Evolutionary conservation across 1,140 invertebrate genomes (phyloP), one percentile per base, ranked within the genome.

Genomic region (Araneus ventricosus): DNA sequence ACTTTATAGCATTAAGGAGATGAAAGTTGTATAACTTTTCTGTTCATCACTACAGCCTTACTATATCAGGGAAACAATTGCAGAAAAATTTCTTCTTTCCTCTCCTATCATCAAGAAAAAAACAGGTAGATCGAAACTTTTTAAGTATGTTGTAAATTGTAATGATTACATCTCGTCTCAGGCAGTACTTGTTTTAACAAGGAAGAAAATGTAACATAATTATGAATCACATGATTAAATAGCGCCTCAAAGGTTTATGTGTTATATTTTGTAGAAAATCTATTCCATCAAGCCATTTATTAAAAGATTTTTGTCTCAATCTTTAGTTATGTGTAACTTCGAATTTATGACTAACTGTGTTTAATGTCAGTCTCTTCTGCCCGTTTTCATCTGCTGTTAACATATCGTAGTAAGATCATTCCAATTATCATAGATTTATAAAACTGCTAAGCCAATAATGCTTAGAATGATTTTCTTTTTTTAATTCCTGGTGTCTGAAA

Each of bases 381-480:
- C 79, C 30, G 61, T 61, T 90, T 91, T 91, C 80, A 91, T 82
- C 75, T 30, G 57, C 89, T 84, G 45, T 84, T n/a, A 67, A 91
- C 89, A 91, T 90, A 90, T 91, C 75, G 89, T 91, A 84, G 89
- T 84, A 45, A 59, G 61, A 91, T 91, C 89, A 91, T 91, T 91
- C 89, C 89, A 91, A 39, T 45, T 57, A 91, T 90, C 52, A 90
- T 91, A 82, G 24, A 63, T 82, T 61, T 61, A 39, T 75, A 30
- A 75, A 75, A 34, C 30, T 37, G 67, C 67, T 75, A 75, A 75
- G 39, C 24, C 34, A 45, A 14, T 17, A 79, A 80, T n/a, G 61
- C 34, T 67, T 79, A 34, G 17, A 59, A 80, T 57, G 3, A 79
- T 45, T 88, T 70, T 27, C 39, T 27, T 37, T 88, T 89, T 79